Conservation (phyloP, 2,113 vertebrate species). For the Drymodes brunneopygia region DNA sequence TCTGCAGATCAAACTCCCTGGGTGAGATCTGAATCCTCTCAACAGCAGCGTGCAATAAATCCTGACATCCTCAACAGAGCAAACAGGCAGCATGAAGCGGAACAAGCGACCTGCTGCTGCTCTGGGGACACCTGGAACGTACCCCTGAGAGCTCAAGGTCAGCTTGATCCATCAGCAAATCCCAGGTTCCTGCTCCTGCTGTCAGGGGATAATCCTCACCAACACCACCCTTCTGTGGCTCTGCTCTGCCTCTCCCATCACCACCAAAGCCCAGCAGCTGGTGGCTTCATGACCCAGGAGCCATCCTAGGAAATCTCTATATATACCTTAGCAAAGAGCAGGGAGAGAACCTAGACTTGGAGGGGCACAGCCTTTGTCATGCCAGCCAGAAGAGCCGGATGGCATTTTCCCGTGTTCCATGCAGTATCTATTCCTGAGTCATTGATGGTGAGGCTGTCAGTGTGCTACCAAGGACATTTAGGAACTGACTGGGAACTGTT, state of each 20-base stretch:
- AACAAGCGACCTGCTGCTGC: not conserved
- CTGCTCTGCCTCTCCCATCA: not conserved
- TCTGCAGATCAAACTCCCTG: not conserved
- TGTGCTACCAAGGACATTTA: not conserved
- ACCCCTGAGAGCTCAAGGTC: not conserved
- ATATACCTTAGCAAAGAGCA: not conserved
- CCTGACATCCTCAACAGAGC: not conserved
- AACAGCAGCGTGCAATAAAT: not conserved
- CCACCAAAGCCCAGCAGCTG: not conserved
- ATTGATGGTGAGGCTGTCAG: not conserved
- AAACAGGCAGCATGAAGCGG: not conserved
- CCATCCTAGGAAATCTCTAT: not conserved
- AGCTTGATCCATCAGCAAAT: not conserved
- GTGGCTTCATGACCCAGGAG: not conserved
- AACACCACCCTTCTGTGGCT: accelerated
- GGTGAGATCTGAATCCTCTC: not conserved
- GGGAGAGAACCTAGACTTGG: not conserved
- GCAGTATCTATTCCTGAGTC: not conserved
- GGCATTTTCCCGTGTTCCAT: not conserved
- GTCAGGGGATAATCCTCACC: not conserved
- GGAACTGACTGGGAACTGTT: not conserved
- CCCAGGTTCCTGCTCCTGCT: not conserved
- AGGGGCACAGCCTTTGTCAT: not conserved
- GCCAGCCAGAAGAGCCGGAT: not conserved
- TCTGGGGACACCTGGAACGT: not conserved